Base-by-base conservation (phyloP, 1,140 invertebrate species). In the Pemphigus obesinymphae region DNA sequence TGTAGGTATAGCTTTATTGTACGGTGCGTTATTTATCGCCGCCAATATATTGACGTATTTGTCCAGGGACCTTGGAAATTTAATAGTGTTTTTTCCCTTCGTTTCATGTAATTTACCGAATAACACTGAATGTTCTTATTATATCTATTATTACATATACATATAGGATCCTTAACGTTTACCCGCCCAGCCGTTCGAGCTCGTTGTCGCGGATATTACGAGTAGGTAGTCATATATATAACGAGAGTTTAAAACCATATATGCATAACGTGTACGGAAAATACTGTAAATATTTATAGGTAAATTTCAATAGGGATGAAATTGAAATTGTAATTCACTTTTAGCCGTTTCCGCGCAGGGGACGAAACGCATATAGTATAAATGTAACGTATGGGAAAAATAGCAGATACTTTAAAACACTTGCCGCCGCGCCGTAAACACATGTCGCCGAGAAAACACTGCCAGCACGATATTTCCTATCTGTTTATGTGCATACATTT, bases 381-480 rank as follows among this genome's bases (percentile, higher is more conserved):
- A n/a, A n/a, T 50, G 73, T 58, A 40, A 37, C 23, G 34, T 37
- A 76, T 20, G n/a, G 34, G 17, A 63, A 78, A 80, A 80, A 80
- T 80, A 55, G 53, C 76, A 45, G 55, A 58, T 43, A 80, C 76
- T 80, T 80, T 63, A 29, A 80, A 80, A 80, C 76, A 80, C 76
- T 80, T 80, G 76, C 37, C 76, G n/a, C 76, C 53, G 53, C 70
- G 43, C 31, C 17, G 55, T 63, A 63, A 80, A 80, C 76, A 80
- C 76, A 31, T 80, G 76, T 80, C 76, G 76, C 48, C 73, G 73
- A n/a, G 55, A 80, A 55, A 37, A 40, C 6, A 43, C 34, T 0
- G 73, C 1, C 43, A n/a, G 15, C 11, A 10, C 31, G n/a, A 78
- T 55, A 45, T 45, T 40, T 78, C 73, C n/a, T 37, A 37, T 78